Conservation (phyloP, 2,797 vertebrate species). For the Bradypodion pumilum region DNA sequence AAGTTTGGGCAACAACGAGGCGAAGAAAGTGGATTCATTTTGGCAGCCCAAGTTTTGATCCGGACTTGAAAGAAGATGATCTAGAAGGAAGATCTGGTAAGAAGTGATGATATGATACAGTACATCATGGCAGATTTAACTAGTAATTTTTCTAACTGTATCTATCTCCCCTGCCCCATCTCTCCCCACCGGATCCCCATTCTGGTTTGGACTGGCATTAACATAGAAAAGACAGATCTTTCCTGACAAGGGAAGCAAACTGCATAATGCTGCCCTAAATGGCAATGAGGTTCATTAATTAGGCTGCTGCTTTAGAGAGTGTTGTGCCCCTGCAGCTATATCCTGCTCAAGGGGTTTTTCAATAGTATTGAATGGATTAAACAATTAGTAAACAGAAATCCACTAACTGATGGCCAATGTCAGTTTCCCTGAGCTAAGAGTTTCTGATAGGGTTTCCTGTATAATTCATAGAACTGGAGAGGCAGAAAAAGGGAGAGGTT, state of each 20-base stretch:
- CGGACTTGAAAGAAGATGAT: no score
- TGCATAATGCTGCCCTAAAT: slow-evolving; percentile 41
- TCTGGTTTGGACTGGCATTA: background rate
- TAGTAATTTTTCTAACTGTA: background rate
- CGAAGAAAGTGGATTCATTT: no score
- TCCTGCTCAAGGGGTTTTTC: slow-evolving; percentile 66
- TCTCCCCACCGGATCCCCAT: background rate
- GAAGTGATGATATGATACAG: background rate
- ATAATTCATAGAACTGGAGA: slow-evolving; percentile 26
- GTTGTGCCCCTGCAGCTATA: slow-evolving; percentile 66
- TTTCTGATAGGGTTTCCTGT: background rate
- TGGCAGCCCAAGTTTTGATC: no score
- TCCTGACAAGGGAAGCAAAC: slow-evolving; percentile 50
- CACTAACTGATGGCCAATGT: slow-evolving; percentile 60
- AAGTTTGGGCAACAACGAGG: no score
- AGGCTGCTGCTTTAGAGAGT: slow-evolving; percentile 55
- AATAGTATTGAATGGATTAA: slow-evolving; percentile 64
- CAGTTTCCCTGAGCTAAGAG: slow-evolving; percentile 51
- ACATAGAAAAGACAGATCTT: slow-evolving; percentile 49
- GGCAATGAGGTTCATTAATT: slow-evolving; percentile 66
- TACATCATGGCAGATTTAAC: background rate
- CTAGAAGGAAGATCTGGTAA: no score
- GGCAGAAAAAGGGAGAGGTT: fast-evolving
- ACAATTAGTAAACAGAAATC: slow-evolving; percentile 68
- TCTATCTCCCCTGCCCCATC: background rate